These are phyloP conservation scores for Chionoecetes opilio DNA, from an alignment of 1,140 invertebrate species.

Conservation along the genomic window DNA sequence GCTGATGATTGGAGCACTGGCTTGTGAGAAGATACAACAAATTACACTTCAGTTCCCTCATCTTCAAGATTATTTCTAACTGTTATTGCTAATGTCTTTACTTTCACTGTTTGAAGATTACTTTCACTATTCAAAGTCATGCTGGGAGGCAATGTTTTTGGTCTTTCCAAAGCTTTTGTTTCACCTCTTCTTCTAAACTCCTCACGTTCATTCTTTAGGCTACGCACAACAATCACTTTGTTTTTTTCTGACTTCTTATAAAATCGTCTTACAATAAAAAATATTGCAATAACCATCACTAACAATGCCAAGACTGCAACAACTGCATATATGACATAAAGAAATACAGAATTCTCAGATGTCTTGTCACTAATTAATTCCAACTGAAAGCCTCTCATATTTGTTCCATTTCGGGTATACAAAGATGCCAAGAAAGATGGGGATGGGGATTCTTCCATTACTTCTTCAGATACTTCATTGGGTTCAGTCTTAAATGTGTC, in stretches of 20 bases:
- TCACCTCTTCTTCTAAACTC: slow-evolving; percentile 77
- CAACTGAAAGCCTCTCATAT: slow-evolving; percentile 77
- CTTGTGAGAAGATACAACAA: background rate
- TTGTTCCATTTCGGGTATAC: slow-evolving; percentile 78
- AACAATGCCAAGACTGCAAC: slow-evolving; percentile 70
- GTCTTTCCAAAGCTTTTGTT: slow-evolving; percentile 65
- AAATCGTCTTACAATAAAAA: slow-evolving; percentile 71
- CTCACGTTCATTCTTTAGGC: slow-evolving; percentile 80
- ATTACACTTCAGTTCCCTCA: slow-evolving; percentile 81
- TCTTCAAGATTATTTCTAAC: slow-evolving; percentile 81
- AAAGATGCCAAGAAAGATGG: slow-evolving; percentile 74
- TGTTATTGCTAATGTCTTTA: slow-evolving; percentile 80
- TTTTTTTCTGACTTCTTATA: slow-evolving; percentile 77
- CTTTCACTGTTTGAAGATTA: slow-evolving; percentile 80
- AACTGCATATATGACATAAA: slow-evolving; percentile 75
- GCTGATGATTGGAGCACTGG: background rate
- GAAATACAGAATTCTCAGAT: slow-evolving; percentile 55
- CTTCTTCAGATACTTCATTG: background rate
- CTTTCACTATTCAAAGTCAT: slow-evolving; percentile 81
- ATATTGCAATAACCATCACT: slow-evolving; percentile 69
- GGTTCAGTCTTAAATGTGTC: background rate
- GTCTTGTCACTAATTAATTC: background rate
- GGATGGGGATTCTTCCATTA: slow-evolving; percentile 59
- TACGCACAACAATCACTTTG: slow-evolving; percentile 80
- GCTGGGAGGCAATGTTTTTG: slow-evolving; percentile 71